A percentile compares a stretch with the other conserved stretches of the same genome.
Conservation (phyloP, 1,140 invertebrate genomes). For the Drosophila nannoptera region DNA sequence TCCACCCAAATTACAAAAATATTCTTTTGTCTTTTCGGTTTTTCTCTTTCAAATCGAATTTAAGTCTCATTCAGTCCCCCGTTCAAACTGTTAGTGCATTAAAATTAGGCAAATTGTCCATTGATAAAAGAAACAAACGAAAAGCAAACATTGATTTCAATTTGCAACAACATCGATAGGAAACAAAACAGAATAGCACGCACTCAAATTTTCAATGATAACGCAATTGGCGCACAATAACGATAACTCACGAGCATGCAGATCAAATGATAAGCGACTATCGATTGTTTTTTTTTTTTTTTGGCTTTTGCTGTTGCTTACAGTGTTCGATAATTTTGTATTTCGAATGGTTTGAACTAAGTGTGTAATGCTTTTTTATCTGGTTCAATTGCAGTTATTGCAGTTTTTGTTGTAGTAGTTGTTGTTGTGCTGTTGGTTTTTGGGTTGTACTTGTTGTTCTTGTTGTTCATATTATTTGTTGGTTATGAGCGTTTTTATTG, state of each 20-base stretch:
- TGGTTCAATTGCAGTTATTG: constrained; percentile 45
- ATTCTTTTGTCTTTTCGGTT: background rate
- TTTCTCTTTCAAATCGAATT: background rate
- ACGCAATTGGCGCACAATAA: constrained; percentile 31
- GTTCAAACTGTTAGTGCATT: constrained; percentile 36
- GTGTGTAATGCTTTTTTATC: constrained; percentile 60
- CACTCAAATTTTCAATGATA: constrained; percentile 10
- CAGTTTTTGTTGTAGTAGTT: constrained; percentile 29
- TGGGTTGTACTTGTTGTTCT: constrained; percentile 34
- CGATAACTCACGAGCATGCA: constrained; percentile 50
- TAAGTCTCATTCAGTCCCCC: constrained; percentile 14
- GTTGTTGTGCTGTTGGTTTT: constrained; percentile 38
- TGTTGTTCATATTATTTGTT: constrained; percentile 25
- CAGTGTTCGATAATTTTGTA: constrained; percentile 60
- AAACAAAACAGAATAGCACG: background rate
- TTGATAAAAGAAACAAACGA: constrained; percentile 6
- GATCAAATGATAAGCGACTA: constrained; percentile 47
- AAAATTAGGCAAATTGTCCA: constrained; percentile 27
- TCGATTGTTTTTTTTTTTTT: constrained; percentile 49
- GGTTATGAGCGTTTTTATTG: constrained; percentile 55
- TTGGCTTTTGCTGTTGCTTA: constrained; percentile 55
- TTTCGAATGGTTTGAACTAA: constrained; percentile 44
- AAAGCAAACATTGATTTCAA: constrained; percentile 10
- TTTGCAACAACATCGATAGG: constrained; percentile 17
- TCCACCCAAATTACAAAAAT: constrained; percentile 3